phyloP scores from a whole-genome alignment of 2,113 vertebrate species.

The Reinhardtius hippoglossoides region DNA sequence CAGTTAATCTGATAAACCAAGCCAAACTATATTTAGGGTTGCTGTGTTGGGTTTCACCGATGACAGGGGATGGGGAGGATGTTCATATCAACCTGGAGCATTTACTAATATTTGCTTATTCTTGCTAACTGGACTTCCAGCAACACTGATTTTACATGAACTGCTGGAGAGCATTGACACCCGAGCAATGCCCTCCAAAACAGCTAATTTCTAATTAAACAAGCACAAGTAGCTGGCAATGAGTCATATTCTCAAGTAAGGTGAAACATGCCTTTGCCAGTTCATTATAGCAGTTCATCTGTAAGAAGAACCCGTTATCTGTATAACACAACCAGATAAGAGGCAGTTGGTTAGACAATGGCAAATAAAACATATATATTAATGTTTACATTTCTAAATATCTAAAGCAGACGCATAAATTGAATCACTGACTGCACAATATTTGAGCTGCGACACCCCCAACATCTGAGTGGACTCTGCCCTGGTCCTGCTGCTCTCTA shows the following conservation, averaged over 20 bases:
- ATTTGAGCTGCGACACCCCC: background rate
- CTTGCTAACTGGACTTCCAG: conserved; percentile 18
- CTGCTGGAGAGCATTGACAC: conserved; percentile 1
- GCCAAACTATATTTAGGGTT: conserved; percentile 52
- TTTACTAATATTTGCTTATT: conserved; percentile 9
- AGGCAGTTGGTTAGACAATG: background rate
- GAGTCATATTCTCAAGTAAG: background rate
- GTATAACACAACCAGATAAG: background rate
- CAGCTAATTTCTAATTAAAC: background rate
- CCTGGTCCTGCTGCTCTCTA: conserved; percentile 42
- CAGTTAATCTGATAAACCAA: conserved; percentile 43
- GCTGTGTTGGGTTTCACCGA: conserved; percentile 12
- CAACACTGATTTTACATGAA: background rate
- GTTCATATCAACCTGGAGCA: background rate
- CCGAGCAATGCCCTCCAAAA: background rate
- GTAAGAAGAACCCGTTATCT: background rate
- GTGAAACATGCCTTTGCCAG: background rate
- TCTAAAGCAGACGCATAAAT: background rate
- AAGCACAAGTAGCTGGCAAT: background rate
- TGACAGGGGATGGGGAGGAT: background rate
- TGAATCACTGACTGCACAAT: background rate
- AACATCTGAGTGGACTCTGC: background rate
- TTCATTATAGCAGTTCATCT: background rate
- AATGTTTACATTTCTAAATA: background rate
- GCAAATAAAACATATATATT: background rate